Evolutionary conservation across 1,140 invertebrate species (phyloP), one percentile per base, ranked within the genome.

Genomic region (Saxidomus purpurata): DNA sequence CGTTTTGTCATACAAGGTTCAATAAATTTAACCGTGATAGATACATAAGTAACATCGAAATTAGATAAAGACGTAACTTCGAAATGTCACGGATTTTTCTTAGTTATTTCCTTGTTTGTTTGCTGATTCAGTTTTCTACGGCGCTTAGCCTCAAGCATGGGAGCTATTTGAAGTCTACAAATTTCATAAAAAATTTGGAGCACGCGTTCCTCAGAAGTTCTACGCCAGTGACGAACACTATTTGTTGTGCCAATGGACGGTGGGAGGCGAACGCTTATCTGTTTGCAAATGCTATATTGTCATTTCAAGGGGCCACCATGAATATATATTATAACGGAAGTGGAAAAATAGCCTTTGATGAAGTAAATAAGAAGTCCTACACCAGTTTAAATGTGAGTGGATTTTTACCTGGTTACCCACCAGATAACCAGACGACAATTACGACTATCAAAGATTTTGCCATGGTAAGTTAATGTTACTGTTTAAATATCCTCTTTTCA

Each of bases 241-340:
- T 71, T 38, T 71, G 67, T 19, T 71, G 67, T 71, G 67, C 67
- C 11, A 4, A 40, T n/a, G 67, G 67, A 9, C 67, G 28, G n/a
- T 71, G 67, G 67, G 67, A 71, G n/a, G 67, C 67, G 34, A 71
- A 71, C 4, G 67, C 67, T 1, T 71, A 38, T 17, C 0, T 71
- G 15, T 31, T 2, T 22, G 67, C 34, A 17, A n/a, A 28, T 2
- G 17, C 67, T 38, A 22, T 19, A 38, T 19, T 71, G 19, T 2
- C 34, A 3, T 4, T 71, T 17, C 0, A 38, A 9, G n/a, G 38
- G 1, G 34, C 4, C 19, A 71, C 67, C 13, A 19, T 71, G 67
- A 1, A 4, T 40, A 3, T 71, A 4, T 71, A 15, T n/a, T 38
- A 38, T 19, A 71, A 71, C 17, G 67, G 67, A 40, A 71, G 34